Evolutionary conservation across 2,888 invertebrate genomes (phyloP).

Genomic region (Sarcophaga variegata): DNA sequence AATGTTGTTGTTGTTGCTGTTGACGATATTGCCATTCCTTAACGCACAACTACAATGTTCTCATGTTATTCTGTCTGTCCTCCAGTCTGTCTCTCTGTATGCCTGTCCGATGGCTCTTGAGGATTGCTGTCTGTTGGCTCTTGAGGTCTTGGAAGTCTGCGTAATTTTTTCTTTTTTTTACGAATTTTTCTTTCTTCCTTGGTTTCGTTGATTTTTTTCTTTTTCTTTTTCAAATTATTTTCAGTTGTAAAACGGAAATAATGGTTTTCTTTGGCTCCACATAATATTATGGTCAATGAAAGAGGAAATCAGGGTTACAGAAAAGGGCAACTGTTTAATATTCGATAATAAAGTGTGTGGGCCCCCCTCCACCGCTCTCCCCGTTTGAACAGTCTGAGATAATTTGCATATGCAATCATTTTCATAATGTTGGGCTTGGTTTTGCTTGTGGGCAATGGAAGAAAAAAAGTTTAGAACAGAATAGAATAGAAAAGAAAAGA

Average conservation of each 20-base stretch:
- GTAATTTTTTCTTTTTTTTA: conserved; percentile 7
- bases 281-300: conserved; percentile 61
- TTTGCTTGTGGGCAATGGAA: too few species aligned
- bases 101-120: background rate
- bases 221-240: conserved; percentile 36
- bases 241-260: conserved; percentile 60
- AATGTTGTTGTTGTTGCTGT: conserved; percentile 10
- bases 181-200: background rate
- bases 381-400: background rate
- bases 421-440: too few species aligned
- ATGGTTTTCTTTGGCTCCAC: background rate
- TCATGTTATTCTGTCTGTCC: conserved; percentile 19
- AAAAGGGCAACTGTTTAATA: conserved; percentile 67
- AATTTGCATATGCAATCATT: background rate
- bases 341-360: background rate
- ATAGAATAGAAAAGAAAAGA: too few species aligned
- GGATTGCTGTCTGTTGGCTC: conserved; percentile 9
- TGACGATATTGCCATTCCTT: conserved; percentile 6
- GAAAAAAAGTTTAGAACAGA: too few species aligned
- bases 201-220: conserved; percentile 5
- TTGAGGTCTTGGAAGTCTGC: conserved; percentile 27
- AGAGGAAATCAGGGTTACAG: conserved; percentile 71
- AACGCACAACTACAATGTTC: conserved; percentile 3
- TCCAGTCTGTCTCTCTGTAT: background rate
- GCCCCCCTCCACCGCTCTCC: background rate